These are phyloP conservation scores for Vidua chalybeata DNA, from an alignment of 2,113 vertebrate species.

Conservation along the genomic window DNA sequence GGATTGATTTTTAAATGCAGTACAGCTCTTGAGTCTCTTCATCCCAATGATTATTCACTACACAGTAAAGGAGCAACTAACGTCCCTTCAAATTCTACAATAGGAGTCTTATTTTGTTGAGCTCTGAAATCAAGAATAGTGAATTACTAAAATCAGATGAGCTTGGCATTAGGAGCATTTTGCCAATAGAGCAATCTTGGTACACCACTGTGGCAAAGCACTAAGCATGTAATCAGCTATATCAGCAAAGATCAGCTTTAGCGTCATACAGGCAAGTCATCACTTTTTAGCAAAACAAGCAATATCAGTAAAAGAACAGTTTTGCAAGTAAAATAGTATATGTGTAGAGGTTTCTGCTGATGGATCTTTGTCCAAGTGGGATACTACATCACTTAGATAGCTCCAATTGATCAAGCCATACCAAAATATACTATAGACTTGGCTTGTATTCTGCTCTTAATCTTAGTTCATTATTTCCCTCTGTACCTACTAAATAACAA, in stretches of 20 bases:
- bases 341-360: background rate
- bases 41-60: constrained; percentile 22
- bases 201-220: background rate
- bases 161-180: background rate
- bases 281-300: background rate
- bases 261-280: background rate
- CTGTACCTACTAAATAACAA: background rate
- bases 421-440: background rate
- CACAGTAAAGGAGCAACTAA: background rate
- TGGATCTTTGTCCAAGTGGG: background rate
- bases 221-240: background rate
- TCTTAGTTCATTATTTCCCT: background rate
- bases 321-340: background rate
- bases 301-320: background rate
- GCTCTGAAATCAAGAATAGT: constrained; percentile 15
- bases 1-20: constrained; percentile 45
- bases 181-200: background rate
- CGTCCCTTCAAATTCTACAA: background rate
- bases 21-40: constrained; percentile 8
- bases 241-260: constrained; percentile 10
- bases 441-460: background rate
- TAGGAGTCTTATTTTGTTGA: background rate
- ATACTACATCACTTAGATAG: background rate
- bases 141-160: constrained; percentile 33
- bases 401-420: background rate